Evolutionary conservation across 2,888 invertebrate species (phyloP), one percentile per base, ranked within the genome.

Genomic region (Nymphalis c-album): DNA sequence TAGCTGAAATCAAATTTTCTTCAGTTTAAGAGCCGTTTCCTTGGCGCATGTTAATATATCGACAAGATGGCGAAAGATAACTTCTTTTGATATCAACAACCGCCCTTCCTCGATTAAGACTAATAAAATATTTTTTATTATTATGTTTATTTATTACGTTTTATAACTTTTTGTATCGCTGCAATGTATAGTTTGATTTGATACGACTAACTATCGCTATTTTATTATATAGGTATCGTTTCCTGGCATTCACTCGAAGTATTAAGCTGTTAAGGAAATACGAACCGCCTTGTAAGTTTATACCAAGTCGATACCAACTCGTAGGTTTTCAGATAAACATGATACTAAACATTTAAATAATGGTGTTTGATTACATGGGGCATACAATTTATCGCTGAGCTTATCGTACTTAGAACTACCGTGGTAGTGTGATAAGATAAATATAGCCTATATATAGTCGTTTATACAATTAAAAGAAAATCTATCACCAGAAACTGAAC

Each of bases 11-110:
- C 71, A 69, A 74, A 74, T 74, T 74, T 72, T 73, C 68, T 71
- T 69, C 71, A 71, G 76, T 73, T 73, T 75, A 74, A 74, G 68
- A 69, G 64, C 68, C 63, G 66, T 72, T 71, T 72, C 70, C 67
- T 73, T 67, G 71, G 74, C 74, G 74, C 75, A 74, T 76, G 79
- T 79, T 79, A 76, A 77, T 78, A 75, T 70, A 72, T 73, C 72
- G 74, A 79, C 83, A 85, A 85, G 81, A 85, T 86, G 85, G 85
- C 85, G 85, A 81, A 85, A 80, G 65, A 68, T 71, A 64, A 59
- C 20, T 40, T 53, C 62, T 64, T 69, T 61, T 64, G 60, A 67
- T 65, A 60, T 45, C 57, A 63, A 65, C 51, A 60, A 60, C 55
- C 64, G 46, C 17, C 40, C 59, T 53, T 69, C 59, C 65, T 45